phyloP scores from a whole-genome alignment of 2,797 vertebrate species.

The Synaphobranchus kaupii region DNA sequence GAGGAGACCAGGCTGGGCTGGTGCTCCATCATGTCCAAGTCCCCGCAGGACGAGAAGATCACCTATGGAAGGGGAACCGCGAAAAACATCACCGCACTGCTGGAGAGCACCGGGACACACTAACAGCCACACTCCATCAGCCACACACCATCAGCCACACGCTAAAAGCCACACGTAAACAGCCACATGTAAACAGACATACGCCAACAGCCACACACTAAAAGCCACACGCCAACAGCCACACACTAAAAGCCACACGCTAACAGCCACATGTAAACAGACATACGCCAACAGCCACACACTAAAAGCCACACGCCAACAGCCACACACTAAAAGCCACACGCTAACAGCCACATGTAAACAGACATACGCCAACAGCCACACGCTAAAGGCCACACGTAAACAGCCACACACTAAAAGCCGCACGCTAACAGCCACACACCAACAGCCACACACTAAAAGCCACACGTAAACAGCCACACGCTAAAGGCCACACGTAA shows the following conservation, averaged over 20 bases:
- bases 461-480: too few relatives aligned
- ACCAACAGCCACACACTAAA: too few relatives aligned
- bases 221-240: not conserved
- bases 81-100: not conserved
- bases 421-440: too few relatives aligned
- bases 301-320: too few relatives aligned
- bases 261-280: not conserved
- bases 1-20: slow-evolving; percentile 93
- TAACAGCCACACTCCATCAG: too few relatives aligned
- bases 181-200: too few relatives aligned
- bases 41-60: slow-evolving; percentile 98
- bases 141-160: not conserved
- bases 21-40: slow-evolving; percentile 95
- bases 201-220: not conserved
- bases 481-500: too few relatives aligned
- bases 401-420: too few relatives aligned
- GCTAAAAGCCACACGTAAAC: not conserved
- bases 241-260: not conserved
- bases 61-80: slow-evolving; percentile 74
- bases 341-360: not conserved
- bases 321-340: not conserved
- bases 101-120: too few relatives aligned
- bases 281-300: not conserved
- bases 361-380: not conserved
- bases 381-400: too few relatives aligned